A percentile compares a stretch with the other conserved stretches of the same genome.
Evolutionary conservation across 2,113 vertebrate species (phyloP).

Genomic region (Epinephelus lanceolatus): DNA sequence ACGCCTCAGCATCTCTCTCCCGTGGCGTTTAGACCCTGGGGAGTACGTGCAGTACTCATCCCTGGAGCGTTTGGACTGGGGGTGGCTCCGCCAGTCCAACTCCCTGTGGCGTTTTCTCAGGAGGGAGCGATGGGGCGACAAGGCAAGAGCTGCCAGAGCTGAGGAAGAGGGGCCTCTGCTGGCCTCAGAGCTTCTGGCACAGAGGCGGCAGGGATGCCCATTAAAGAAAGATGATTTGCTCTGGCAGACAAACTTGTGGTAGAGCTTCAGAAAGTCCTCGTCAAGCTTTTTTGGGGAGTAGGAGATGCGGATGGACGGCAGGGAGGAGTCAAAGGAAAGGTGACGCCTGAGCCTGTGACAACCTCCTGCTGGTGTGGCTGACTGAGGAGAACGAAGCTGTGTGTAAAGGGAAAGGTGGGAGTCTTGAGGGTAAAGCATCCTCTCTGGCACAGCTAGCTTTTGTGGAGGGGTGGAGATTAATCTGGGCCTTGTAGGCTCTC

Average conservation of each 20-base stretch:
- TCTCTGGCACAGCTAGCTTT: conserved; percentile 8
- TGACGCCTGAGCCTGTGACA: conserved; percentile 9
- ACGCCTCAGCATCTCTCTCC: conserved; percentile 37
- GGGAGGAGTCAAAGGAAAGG: conserved; percentile 56
- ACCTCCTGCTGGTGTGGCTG: not conserved
- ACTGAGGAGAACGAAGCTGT: conserved; percentile 18
- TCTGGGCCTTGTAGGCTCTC: not conserved
- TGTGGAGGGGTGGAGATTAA: not conserved
- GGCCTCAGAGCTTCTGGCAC: conserved; percentile 32
- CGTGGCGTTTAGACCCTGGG: conserved; percentile 59
- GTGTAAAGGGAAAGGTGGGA: not conserved
- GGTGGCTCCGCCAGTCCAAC: conserved; percentile 17
- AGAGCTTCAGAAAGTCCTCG: conserved; percentile 73
- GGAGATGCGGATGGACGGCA: accelerated
- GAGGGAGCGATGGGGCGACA: conserved; percentile 76
- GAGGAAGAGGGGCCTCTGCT: conserved; percentile 26
- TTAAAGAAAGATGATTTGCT: conserved; percentile 26
- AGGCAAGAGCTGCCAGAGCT: conserved; percentile 76
- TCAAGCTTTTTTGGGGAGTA: conserved; percentile 63
- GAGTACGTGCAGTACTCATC: conserved; percentile 37
- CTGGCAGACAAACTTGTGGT: conserved; percentile 81
- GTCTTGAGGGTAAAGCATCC: conserved; percentile 17
- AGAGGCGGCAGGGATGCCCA: conserved; percentile 62
- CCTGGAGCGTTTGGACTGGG: conserved; percentile 74
- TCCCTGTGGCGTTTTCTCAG: conserved; percentile 78